These are phyloP conservation scores for Acrocephalus scirpaceus DNA, from an alignment of 2,797 vertebrate species.

Conservation along the genomic window DNA sequence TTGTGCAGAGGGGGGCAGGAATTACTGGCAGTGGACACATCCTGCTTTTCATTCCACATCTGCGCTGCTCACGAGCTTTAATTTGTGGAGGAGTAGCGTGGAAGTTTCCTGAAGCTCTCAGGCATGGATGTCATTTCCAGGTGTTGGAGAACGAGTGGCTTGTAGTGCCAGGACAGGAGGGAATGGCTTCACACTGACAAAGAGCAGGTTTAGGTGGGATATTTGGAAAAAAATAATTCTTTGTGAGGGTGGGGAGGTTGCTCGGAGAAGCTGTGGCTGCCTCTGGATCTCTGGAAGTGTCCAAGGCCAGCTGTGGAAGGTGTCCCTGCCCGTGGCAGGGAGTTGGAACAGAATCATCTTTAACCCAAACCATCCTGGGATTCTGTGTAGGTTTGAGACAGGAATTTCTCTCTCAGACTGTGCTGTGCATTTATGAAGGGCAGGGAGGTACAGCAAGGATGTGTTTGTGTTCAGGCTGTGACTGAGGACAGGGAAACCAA, in stretches of 20 bases:
- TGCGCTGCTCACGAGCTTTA: neutral
- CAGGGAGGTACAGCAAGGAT: neutral
- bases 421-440: fast-evolving
- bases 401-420: neutral
- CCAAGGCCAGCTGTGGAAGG: neutral
- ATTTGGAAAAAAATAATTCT: neutral
- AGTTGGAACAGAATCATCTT: neutral
- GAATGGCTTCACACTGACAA: neutral
- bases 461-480: neutral
- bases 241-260: neutral
- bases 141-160: neutral
- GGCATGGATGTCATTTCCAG: neutral
- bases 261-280: neutral
- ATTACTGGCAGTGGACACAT: neutral
- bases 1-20: neutral
- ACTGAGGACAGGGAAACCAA: neutral
- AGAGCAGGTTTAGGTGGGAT: neutral
- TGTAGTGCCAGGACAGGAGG: neutral
- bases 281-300: neutral
- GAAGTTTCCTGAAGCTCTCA: neutral
- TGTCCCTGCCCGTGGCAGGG: neutral
- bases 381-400: neutral
- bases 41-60: neutral
- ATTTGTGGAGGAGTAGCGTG: fast-evolving
- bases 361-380: neutral